phyloP scores from a whole-genome alignment of 2,888 invertebrate species.

The Lasius platythorax region DNA sequence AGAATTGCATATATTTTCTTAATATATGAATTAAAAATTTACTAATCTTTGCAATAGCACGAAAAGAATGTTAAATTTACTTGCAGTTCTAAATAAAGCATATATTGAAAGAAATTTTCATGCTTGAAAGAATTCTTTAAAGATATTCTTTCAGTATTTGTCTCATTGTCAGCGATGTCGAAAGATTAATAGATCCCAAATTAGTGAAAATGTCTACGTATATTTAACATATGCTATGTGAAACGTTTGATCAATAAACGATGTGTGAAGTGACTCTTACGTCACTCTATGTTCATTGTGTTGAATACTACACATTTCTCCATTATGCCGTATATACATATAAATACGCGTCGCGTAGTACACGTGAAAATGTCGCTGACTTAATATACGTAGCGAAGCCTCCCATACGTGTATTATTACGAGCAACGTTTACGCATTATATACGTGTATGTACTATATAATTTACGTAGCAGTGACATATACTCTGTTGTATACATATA shows the following conservation, averaged over 20 bases:
- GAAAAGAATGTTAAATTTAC: not conserved
- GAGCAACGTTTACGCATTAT: slow-evolving; percentile 39
- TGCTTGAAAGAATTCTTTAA: not conserved
- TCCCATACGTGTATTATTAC: slow-evolving; percentile 7
- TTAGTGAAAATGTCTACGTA: slow-evolving; percentile 17
- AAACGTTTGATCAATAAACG: slow-evolving; percentile 55
- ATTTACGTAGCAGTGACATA: slow-evolving; percentile 41
- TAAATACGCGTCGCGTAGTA: slow-evolving; percentile 30
- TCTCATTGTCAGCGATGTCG: not conserved
- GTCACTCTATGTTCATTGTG: slow-evolving; percentile 20
- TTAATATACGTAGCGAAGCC: slow-evolving; percentile 42
- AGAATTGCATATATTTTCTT: not conserved
- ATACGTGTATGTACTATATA: slow-evolving; percentile 20
- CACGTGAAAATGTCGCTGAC: slow-evolving; percentile 48
- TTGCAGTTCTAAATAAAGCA: not conserved
- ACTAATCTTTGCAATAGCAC: not conserved
- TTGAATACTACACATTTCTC: slow-evolving; percentile 39
- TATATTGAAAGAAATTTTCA: not conserved
- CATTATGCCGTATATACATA: slow-evolving; percentile 21
- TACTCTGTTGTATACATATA: slow-evolving; percentile 31
- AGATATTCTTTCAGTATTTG: not conserved
- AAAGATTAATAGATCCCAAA: slow-evolving; percentile 15
- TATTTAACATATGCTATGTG: slow-evolving; percentile 23
- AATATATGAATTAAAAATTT: not conserved
- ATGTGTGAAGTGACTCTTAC: slow-evolving; percentile 43